Percentiles rank a stretch among this genome's conserved stretches.
These are phyloP conservation scores for Hecatera dysodea DNA, from an alignment of 2,888 invertebrate species.

Conservation along the genomic window DNA sequence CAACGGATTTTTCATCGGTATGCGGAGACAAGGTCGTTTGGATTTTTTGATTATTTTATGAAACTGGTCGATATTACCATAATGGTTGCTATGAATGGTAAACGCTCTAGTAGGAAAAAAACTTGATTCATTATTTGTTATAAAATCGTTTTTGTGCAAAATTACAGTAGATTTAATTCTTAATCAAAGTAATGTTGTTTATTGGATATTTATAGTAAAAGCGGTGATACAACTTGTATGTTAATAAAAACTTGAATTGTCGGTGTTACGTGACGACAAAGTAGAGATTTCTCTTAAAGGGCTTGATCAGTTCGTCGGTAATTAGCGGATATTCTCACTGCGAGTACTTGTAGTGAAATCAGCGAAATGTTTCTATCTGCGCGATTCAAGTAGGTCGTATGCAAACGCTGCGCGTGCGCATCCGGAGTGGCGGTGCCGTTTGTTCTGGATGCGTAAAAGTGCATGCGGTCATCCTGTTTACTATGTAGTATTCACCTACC, in stretches of 20 bases:
- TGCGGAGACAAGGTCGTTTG: constrained; percentile 78
- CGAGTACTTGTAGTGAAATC: constrained; percentile 61
- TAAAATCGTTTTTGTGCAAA: not conserved
- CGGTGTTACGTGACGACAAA: constrained; percentile 43
- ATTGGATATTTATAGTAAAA: constrained; percentile 45
- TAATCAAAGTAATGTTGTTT: constrained; percentile 7
- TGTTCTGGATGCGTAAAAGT: constrained; percentile 38
- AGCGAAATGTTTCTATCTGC: constrained; percentile 61
- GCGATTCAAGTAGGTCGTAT: constrained; percentile 61
- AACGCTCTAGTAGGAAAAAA: constrained; percentile 15
- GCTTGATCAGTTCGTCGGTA: constrained; percentile 41
- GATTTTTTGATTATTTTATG: constrained; percentile 66
- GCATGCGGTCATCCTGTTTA: constrained; percentile 25
- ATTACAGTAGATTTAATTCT: not conserved
- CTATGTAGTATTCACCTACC: constrained; percentile 3
- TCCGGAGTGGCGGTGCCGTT: constrained; percentile 62
- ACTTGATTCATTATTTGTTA: not conserved
- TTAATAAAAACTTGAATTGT: constrained; percentile 56
- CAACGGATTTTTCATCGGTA: constrained; percentile 78
- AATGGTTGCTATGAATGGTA: constrained; percentile 52
- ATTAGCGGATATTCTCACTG: constrained; percentile 59
- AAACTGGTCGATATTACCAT: constrained; percentile 65
- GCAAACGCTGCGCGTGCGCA: constrained; percentile 61
- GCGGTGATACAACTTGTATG: constrained; percentile 46
- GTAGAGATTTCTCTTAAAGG: constrained; percentile 62